A percentile compares a stretch with the other conserved stretches of the same genome.
These are phyloP conservation scores for Rousettus madagascariensis DNA, from an alignment of 2,797 vertebrate genomes.

Conservation along the genomic window DNA sequence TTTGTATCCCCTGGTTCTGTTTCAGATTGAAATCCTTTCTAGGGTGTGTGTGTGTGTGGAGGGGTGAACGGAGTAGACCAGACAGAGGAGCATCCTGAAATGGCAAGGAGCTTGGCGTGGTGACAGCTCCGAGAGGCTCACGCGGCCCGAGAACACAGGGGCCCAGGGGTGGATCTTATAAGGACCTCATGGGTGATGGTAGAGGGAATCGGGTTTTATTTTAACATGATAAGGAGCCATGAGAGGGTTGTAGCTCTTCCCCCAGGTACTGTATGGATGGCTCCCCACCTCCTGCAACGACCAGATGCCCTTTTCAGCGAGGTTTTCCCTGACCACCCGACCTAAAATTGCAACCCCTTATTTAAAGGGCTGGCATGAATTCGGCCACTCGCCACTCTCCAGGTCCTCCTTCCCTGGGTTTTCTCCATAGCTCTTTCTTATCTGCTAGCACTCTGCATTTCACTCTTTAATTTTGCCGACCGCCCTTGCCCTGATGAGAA, in stretches of 20 bases:
- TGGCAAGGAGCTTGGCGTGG: neutral
- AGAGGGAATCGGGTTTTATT: neutral
- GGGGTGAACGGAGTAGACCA: no score
- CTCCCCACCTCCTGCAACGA: neutral
- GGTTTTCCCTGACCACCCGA: neutral
- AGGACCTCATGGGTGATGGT: neutral
- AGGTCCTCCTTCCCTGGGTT: neutral
- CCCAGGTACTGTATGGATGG: fast-evolving
- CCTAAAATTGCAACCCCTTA: neutral
- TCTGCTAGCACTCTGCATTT: no score
- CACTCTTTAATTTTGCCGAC: neutral
- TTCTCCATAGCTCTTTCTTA: neutral
- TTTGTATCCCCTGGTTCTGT: neutral
- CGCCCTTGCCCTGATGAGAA: neutral
- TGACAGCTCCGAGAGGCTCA: neutral
- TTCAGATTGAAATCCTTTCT: neutral
- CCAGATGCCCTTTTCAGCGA: fast-evolving
- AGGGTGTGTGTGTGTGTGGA: neutral
- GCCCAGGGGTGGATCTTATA: fast-evolving
- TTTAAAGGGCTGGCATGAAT: neutral
- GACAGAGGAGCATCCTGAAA: neutral
- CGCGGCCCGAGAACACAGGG: neutral
- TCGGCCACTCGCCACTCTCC: neutral
- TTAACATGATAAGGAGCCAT: neutral
- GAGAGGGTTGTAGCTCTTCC: neutral